Conservation (phyloP, 2,888 invertebrate species). For the Melanchra persicariae region DNA sequence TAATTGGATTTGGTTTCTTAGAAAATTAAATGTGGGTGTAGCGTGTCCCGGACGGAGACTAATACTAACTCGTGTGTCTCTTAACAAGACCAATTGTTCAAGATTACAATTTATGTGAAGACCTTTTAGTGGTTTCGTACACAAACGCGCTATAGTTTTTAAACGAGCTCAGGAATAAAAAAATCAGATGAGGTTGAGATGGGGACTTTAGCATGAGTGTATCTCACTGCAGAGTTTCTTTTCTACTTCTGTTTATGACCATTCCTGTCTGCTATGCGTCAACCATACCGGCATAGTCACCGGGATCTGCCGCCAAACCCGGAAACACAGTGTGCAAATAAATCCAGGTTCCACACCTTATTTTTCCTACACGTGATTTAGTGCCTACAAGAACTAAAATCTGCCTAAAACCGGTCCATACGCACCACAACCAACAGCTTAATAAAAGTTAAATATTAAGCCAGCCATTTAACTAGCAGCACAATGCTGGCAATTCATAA, state of each 20-base stretch:
- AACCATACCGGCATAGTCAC: not conserved
- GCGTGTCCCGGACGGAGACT: conserved; percentile 22
- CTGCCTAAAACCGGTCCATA: conserved; percentile 40
- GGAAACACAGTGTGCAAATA: not conserved
- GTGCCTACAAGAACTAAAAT: conserved; percentile 1
- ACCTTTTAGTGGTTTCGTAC: conserved; percentile 9
- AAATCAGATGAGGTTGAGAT: not conserved
- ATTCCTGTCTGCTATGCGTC: not conserved
- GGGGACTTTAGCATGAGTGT: not conserved
- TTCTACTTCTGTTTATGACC: not conserved
- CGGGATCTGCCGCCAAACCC: not conserved
- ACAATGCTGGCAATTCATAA: conserved; percentile 74
- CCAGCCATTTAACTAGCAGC: conserved; percentile 59
- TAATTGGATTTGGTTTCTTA: conserved; percentile 63
- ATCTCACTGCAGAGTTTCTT: not conserved
- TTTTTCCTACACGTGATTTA: conserved; percentile 23
- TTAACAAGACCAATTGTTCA: conserved; percentile 23
- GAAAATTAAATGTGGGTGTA: conserved; percentile 52
- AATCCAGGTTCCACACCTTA: not conserved
- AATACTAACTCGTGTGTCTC: conserved; percentile 22
- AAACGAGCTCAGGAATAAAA: not conserved
- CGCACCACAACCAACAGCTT: conserved; percentile 16
- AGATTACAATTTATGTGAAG: conserved; percentile 28
- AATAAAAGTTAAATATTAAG: conserved; percentile 58
- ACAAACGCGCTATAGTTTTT: not conserved